These are phyloP conservation scores for Montipora capitata DNA, from an alignment of 92 coral and sea anemone species.

Conservation along the genomic window DNA sequence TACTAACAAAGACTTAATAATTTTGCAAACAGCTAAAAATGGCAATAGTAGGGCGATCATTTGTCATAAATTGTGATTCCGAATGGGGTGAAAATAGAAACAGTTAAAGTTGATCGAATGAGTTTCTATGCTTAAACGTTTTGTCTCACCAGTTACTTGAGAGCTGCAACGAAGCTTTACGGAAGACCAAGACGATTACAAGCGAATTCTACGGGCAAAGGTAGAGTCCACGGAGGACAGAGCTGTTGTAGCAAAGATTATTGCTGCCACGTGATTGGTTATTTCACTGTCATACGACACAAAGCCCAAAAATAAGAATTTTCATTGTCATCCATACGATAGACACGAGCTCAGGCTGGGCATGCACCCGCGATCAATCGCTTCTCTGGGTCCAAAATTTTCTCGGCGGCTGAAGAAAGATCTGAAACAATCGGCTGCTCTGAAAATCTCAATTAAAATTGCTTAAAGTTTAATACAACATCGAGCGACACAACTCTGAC, in stretches of 20 bases:
- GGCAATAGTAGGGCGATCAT: no score
- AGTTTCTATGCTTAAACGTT: background rate
- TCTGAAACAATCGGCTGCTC: no score
- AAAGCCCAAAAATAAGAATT: background rate
- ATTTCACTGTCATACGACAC: conserved; percentile 44
- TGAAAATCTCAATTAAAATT: no score
- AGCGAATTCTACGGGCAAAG: background rate
- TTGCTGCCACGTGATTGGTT: conserved; percentile 50
- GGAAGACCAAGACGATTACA: background rate
- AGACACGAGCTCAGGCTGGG: background rate
- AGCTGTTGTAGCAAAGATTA: background rate
- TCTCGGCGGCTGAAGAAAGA: no score
- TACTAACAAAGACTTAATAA: no score
- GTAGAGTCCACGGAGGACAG: background rate
- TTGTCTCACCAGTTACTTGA: conserved; percentile 16
- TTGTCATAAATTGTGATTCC: no score
- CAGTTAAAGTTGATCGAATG: no score
- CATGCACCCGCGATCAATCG: no score
- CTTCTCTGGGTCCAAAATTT: no score
- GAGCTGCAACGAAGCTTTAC: background rate
- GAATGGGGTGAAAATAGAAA: no score
- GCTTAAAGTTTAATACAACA: no score
- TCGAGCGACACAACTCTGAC: no score
- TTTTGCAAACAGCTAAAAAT: background rate
- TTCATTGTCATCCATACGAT: background rate